These are phyloP conservation scores for Brachionichthys hirsutus DNA, from an alignment of 2,113 vertebrate species.

Conservation along the genomic window DNA sequence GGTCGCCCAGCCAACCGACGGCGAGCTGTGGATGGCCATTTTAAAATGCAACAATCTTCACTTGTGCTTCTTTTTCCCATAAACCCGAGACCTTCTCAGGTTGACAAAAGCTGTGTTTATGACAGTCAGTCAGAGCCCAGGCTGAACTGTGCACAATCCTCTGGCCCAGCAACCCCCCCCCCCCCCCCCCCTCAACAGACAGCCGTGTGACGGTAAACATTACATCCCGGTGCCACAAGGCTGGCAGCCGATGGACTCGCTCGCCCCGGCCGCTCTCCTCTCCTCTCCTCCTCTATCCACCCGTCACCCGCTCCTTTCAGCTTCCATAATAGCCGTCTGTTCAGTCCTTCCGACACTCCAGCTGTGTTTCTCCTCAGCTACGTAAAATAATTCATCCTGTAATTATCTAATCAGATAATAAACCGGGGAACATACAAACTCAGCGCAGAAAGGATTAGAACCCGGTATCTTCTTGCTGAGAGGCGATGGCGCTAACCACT, in stretches of 20 bases:
- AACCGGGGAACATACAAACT: too few relatives aligned
- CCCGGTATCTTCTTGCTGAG: too few relatives aligned
- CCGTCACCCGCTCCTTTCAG: background rate
- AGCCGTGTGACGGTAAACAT: slow-evolving; percentile 5
- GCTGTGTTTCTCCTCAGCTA: slow-evolving; percentile 17
- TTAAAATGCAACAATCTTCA: slow-evolving; percentile 1
- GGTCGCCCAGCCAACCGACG: background rate
- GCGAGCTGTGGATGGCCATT: background rate
- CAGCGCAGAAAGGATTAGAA: too few relatives aligned
- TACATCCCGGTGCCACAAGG: background rate
- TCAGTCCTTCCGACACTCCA: slow-evolving; percentile 4
- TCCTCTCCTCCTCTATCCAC: background rate
- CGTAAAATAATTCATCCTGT: background rate
- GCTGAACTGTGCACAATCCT: slow-evolving; percentile 8
- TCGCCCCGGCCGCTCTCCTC: background rate
- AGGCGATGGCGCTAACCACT: too few relatives aligned
- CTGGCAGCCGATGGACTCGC: slow-evolving; percentile 21
- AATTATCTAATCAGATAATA: background rate
- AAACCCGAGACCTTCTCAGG: too few relatives aligned
- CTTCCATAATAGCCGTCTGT: background rate
- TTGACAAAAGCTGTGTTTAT: too few relatives aligned
- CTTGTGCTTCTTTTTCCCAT: background rate
- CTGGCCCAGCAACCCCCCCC: slow-evolving; percentile 34
- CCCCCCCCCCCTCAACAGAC: too few relatives aligned
- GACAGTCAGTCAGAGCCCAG: too few relatives aligned